Percentiles rank a stretch among this genome's conserved stretches.
Evolutionary conservation across 2,113 vertebrate genomes (phyloP).

Genomic region (Brachirus orientalis): DNA sequence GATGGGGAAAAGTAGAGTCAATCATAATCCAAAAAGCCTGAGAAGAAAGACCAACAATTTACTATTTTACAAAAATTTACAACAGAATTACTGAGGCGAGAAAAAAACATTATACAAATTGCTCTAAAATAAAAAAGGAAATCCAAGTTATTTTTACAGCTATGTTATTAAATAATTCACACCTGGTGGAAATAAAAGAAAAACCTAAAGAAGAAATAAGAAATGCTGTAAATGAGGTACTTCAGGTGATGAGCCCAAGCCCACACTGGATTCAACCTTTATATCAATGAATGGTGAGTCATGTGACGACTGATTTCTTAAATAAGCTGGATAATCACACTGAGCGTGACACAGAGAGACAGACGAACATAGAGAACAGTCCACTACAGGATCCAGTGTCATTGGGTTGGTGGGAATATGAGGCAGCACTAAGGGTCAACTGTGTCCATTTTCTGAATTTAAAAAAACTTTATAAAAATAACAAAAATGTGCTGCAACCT

Average conservation of each 20-base stretch:
- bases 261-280: constrained; percentile 84
- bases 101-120: constrained; percentile 82
- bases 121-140: constrained; percentile 80
- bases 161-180: constrained; percentile 99
- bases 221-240: constrained; percentile 97
- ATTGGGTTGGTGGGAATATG: constrained; percentile 79
- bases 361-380: constrained; percentile 72
- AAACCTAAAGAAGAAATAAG: constrained; percentile 88
- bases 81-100: constrained; percentile 86
- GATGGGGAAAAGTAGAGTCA: constrained; percentile 86
- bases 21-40: constrained; percentile 90
- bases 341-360: constrained; percentile 64
- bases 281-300: constrained; percentile 83
- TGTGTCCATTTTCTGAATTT: constrained; percentile 89
- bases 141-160: constrained; percentile 90
- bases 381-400: constrained; percentile 92
- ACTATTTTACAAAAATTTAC: constrained; percentile 98
- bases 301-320: constrained; percentile 82
- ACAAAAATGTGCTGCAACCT: constrained; percentile 84
- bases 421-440: constrained; percentile 91
- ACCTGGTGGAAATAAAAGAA: constrained; percentile 87
- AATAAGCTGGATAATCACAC: constrained; percentile 83
- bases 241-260: constrained; percentile 96
- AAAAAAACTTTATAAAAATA: constrained; percentile 91
- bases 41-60: constrained; percentile 92